Evolutionary conservation across 2,888 invertebrate species (phyloP), one percentile per base, ranked within the genome.

Genomic region (Drosophila yooni): DNA sequence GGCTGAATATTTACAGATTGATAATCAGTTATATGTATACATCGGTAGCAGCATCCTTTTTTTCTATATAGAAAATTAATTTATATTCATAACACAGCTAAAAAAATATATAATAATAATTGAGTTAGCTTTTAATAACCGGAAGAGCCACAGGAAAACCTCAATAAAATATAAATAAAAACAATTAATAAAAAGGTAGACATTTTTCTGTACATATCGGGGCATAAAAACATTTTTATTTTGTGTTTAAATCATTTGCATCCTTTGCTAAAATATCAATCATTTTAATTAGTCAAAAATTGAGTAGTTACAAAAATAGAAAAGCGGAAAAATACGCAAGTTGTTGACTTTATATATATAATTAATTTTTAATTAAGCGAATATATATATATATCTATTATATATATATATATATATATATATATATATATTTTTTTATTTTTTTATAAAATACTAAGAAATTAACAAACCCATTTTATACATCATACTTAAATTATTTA

Each of bases 401-500:
- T 13, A 11, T 31, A 27, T 15, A 34, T 43, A 52, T 29, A n/a
- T 60, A 61, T 46, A 59, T 38, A 33, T 50, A 46, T 46, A 15
- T 36, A 36, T 15, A 34, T 43, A 52, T 29, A n/a, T 60, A 61
- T 46, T 1, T 21, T 1, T 21, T 21, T 21, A 54, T 58, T 13
- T n/a, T 15, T 15, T 8, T 25, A 8, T 25, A 46, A 15, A 7
- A 15, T 25, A 46, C 25, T 46, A 25, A 40, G n/a, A 43, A 38
- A 51, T 68, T 71, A 59, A 56, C 36, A 54, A 53, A 11, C 65
- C 56, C 62, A 64, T 51, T 43, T 68, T 56, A 64, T 46, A 61
- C 27, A 58, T 46, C 25, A 4, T 25, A 36, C 52, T 40, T 27
- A 57, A 18, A 53, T 21, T 53, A 62, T 36, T 58, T 27, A 4